Evolutionary conservation across 2,888 invertebrate species (phyloP), one percentile per base, ranked within the genome.

Genomic region (Troides oblongomaculatus): DNA sequence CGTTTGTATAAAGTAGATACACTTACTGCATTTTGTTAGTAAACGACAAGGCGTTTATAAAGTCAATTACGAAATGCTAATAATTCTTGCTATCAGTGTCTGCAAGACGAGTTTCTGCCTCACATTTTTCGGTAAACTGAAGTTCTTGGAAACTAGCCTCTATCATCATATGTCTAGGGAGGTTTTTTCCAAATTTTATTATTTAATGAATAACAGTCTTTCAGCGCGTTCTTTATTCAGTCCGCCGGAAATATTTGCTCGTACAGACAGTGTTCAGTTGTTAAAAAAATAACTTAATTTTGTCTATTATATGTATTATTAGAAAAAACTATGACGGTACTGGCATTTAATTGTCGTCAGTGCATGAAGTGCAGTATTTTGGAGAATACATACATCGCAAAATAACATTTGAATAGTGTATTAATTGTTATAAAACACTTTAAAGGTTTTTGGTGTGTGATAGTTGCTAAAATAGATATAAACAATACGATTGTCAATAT

Each of bases 51-150:
- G n/a, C 39, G 50, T 58, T 30, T 21, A 61, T 62, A 62, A 70
- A 59, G 43, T 69, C 71, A 78, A 80, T 78, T 81, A 82, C 80
- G 77, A 73, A 79, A 78, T 80, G 81, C 78, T 80, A 78, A 80
- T 86, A 89, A 88, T 88, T 87, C 84, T 77, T 78, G 80, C 83
- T 88, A 89, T 89, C 88, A 82, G 84, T 83, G 82, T 84, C 80
- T 78, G 78, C 78, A 82, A 86, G 89, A 89, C 89, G 73, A 79
- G 87, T 89, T 88, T 84, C 76, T 76, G 80, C 78, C 79, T 73
- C 81, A 80, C 78, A 81, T 69, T 71, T 73, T 60, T 63, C 66
- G 64, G 39, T 23, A 53, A 50, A n/a, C 36, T 63, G 61, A 57
- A 59, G 66, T 66, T 73, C 75, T 69, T 61, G 78, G 36, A 84